phyloP scores from a whole-genome alignment of 2,888 invertebrate species.

The Nemotelus nigrinus region DNA sequence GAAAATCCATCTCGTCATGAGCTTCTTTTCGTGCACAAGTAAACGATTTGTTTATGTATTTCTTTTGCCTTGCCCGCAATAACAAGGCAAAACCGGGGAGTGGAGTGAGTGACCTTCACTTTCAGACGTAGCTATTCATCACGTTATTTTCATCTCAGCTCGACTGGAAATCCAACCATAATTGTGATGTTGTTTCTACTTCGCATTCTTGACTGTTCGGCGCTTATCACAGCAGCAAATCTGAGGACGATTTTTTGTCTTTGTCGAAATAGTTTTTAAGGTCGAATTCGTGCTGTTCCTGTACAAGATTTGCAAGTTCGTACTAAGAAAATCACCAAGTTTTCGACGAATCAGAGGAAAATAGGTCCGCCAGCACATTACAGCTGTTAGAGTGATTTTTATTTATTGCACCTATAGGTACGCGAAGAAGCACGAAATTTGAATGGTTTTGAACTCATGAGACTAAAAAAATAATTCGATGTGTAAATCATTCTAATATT shows the following conservation, averaged over 20 bases:
- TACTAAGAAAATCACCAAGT: no score
- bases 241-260: constrained; percentile 6
- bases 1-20: no score
- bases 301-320: no score
- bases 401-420: no score
- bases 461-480: no score
- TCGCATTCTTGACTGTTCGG: constrained; percentile 6
- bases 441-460: no score
- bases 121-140: constrained; percentile 27
- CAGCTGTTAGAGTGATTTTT: no score
- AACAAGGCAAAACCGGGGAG: background rate
- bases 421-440: no score
- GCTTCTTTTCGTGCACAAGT: no score
- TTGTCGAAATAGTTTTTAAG: constrained; percentile 11
- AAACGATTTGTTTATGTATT: background rate
- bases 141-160: constrained; percentile 22
- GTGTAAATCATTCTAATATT: no score
- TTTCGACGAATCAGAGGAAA: no score
- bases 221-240: background rate
- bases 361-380: no score
- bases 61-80: background rate
- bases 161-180: constrained; percentile 7
- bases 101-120: constrained; percentile 34
- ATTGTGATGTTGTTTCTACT: background rate
- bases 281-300: background rate